Evolutionary conservation across 2,888 invertebrate genomes (phyloP), one percentile per base, ranked within the genome.

Genomic region (Xylota sylvarum): DNA sequence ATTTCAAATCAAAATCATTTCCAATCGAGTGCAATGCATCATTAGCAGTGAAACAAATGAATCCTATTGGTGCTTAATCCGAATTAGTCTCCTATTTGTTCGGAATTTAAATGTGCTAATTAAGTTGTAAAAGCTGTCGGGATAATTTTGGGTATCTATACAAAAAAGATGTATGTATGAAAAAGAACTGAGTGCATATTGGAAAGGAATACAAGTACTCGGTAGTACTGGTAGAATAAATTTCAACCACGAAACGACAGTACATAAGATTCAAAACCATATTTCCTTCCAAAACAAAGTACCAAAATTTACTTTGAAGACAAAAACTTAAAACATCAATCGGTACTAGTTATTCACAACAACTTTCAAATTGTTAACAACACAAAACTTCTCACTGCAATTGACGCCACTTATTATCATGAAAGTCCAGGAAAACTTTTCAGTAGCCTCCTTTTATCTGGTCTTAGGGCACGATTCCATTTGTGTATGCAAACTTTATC

Each of bases 401-500:
- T 56, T 37, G 48, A 56, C 23, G 48, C 48, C 37, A 58, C 65
- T 58, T 77, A 67, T 58, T 56, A 37, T 46, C 4, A 50, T 4
- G 12, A 65, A 56, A 64, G 56, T 72, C 19, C 27, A 27, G 43
- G 30, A 1, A 40, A 79, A 72, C 37, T 72, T 70, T 35, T 9
- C 10, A 35, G 19, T 23, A 37, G 12, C 64, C 23, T 32, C 56
- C 35, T 5, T 30, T 62, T 55, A 14, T 43, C 17, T 30, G n/a
- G n/a, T 46, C 12, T 40, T 14, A 23, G 14, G 52, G 23, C 12
- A 74, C 19, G 55, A 43, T 43, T 23, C 19, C 10, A 40, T 9
- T 48, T 30, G 48, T 32, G 7, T 60, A 62, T 67, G 14, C 70
- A 55, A 83, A 56, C 60, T 78, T 77, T 12, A 27, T 2, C 27